Conservation (phyloP, 1,140 invertebrate species). For the Pogonomyrmex barbatus region DNA sequence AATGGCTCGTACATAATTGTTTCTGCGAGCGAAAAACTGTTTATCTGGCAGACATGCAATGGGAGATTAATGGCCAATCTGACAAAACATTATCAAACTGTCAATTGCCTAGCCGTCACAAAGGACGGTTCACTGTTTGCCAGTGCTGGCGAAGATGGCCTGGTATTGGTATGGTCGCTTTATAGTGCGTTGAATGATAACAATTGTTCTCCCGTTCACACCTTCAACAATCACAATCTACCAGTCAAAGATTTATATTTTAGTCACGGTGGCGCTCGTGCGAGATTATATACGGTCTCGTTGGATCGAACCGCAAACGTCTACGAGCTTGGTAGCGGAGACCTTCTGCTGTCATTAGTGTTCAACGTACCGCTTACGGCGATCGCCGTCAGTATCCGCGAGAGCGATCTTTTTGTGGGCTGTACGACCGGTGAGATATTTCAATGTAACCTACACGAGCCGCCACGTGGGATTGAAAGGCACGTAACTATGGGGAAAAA, state of each 20-base stretch:
- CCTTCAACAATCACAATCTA: slow-evolving; percentile 91
- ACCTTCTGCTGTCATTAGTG: slow-evolving; percentile 90
- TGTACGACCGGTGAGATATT: slow-evolving; percentile 90
- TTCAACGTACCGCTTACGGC: slow-evolving; percentile 91
- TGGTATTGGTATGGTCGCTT: slow-evolving; percentile 92
- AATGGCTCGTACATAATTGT: slow-evolving; percentile 91
- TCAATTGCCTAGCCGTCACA: slow-evolving; percentile 91
- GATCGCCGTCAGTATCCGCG: slow-evolving; percentile 90
- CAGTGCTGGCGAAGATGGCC: slow-evolving; percentile 93
- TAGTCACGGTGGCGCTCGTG: slow-evolving; percentile 87
- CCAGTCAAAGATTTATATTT: slow-evolving; percentile 92
- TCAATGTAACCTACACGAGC: slow-evolving; percentile 89
- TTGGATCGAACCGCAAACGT: slow-evolving; percentile 93
- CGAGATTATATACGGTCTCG: slow-evolving; percentile 91
- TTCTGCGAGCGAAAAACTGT: slow-evolving; percentile 93
- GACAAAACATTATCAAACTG: slow-evolving; percentile 92
- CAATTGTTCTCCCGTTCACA: slow-evolving; percentile 88
- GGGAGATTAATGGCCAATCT: slow-evolving; percentile 91
- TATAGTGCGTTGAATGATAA: slow-evolving; percentile 82
- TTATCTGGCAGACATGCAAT: slow-evolving; percentile 93
- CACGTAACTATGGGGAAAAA: slow-evolving; percentile 87
- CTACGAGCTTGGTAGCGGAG: slow-evolving; percentile 90
- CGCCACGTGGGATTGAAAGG: slow-evolving; percentile 89
- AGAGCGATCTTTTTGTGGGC: slow-evolving; percentile 92
- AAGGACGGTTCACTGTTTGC: slow-evolving; percentile 91